Percentiles rank a stretch among this genome's conserved stretches.
These are phyloP conservation scores for Aproaerema taeniolella DNA, from an alignment of 2,888 invertebrate genomes.

Conservation along the genomic window DNA sequence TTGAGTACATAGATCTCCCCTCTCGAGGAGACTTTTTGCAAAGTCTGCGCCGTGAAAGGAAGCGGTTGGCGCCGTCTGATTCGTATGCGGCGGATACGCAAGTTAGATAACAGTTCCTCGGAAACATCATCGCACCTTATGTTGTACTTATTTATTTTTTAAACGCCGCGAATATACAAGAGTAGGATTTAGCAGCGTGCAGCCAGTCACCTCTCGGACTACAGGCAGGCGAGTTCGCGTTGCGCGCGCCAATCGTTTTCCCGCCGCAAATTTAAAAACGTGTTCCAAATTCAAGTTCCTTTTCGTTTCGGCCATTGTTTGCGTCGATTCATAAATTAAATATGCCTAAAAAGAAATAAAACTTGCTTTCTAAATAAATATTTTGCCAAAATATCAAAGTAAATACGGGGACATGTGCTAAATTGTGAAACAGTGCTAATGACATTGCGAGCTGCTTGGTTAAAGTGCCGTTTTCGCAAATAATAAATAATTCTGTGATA, in stretches of 20 bases:
- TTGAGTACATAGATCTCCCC: neutral
- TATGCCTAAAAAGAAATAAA: constrained; percentile 72
- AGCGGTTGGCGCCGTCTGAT: constrained; percentile 18
- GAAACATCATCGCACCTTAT: constrained; percentile 63
- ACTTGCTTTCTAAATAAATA: constrained; percentile 15
- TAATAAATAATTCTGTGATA: constrained; percentile 67
- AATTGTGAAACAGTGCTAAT: constrained; percentile 46
- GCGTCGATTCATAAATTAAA: constrained; percentile 27
- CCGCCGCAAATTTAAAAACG: constrained; percentile 57
- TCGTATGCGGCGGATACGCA: constrained; percentile 25
- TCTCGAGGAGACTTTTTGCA: constrained; percentile 1
- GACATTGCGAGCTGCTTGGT: constrained; percentile 47
- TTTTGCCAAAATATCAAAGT: constrained; percentile 20
- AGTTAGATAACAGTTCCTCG: constrained; percentile 58
- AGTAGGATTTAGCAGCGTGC: constrained; percentile 50
- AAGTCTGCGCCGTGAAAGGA: constrained; percentile 19
- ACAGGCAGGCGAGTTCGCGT: constrained; percentile 52
- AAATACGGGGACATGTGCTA: constrained; percentile 44
- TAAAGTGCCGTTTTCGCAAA: constrained; percentile 41
- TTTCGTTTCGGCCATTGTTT: constrained; percentile 27
- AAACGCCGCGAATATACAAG: constrained; percentile 67
- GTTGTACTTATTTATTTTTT: constrained; percentile 70
- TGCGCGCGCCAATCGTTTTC: constrained; percentile 47
- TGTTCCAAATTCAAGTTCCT: constrained; percentile 38
- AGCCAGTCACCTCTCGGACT: constrained; percentile 65